A percentile compares a stretch with the other conserved stretches of the same genome.
phyloP scores from a whole-genome alignment of 2,113 vertebrate species.

The Brienomyrus brachyistius region DNA sequence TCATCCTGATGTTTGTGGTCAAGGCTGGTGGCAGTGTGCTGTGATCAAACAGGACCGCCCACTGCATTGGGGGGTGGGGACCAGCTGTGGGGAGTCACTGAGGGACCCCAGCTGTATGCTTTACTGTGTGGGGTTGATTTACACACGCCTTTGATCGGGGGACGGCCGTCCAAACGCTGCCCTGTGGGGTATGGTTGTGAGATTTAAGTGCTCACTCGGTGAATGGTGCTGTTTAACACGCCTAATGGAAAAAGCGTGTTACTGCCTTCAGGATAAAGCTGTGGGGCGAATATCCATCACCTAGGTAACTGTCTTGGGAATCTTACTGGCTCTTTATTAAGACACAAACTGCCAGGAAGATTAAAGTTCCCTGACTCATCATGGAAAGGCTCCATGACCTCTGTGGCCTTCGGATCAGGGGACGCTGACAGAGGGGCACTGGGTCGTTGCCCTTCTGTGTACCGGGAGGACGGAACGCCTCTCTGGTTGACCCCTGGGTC shows the following conservation, averaged over 20 bases:
- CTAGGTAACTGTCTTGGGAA: constrained; percentile 2
- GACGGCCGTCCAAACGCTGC: not conserved
- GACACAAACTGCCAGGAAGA: constrained; percentile 7
- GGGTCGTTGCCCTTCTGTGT: not conserved
- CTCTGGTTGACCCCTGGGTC: constrained; percentile 8
- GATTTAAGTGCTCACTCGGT: not conserved
- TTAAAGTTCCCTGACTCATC: constrained; percentile 14
- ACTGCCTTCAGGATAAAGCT: not conserved
- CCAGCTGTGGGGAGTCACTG: not conserved
- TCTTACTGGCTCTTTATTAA: constrained; percentile 21
- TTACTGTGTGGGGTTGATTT: constrained; percentile 14
- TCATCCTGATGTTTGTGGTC: not conserved
- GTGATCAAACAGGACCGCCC: not conserved
- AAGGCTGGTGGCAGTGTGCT: not conserved
- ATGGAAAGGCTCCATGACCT: constrained; percentile 6
- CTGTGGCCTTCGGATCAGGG: constrained; percentile 28
- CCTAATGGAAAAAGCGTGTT: not conserved
- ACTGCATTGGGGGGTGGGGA: not conserved
- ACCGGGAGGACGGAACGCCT: not conserved
- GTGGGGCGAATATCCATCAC: not conserved
- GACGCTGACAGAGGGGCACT: constrained; percentile 8
- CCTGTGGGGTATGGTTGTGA: not conserved
- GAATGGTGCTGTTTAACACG: not conserved
- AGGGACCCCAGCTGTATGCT: constrained; percentile 21
- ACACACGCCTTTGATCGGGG: not conserved